These are phyloP conservation scores for Panthera tigris DNA, from an alignment of 2,113 vertebrate genomes.

Conservation along the genomic window DNA sequence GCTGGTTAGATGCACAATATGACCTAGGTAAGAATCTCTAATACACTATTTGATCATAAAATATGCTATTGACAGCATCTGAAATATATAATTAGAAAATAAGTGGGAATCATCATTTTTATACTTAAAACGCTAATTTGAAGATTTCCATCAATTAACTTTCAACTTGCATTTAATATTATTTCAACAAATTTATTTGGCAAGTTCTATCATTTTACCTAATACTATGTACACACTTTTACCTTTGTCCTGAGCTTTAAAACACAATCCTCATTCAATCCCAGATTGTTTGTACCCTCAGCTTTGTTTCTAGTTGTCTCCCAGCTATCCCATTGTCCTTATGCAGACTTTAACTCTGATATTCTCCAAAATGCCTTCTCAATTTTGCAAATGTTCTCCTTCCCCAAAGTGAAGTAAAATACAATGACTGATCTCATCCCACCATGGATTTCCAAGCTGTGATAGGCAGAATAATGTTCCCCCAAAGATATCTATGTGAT, in stretches of 20 bases:
- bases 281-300: not conserved
- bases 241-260: not conserved
- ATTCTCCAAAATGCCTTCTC: not conserved
- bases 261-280: not conserved
- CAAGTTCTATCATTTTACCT: not conserved
- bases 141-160: not conserved
- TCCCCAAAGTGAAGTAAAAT: not conserved
- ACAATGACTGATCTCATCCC: not conserved
- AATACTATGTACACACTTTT: not conserved
- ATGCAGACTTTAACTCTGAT: not conserved
- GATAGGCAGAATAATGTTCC: not conserved
- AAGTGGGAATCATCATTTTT: not conserved
- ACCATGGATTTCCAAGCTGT: not conserved
- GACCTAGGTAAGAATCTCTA: not conserved
- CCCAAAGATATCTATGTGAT: not conserved
- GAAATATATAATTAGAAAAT: not conserved
- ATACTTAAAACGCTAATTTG: not conserved
- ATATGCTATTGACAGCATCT: not conserved
- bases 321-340: not conserved
- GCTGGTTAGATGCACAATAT: not conserved
- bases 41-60: not conserved
- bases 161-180: not conserved
- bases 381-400: not conserved
- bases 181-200: not conserved
- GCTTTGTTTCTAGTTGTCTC: not conserved